Evolutionary conservation across 2,113 vertebrate species (phyloP), one percentile per base, ranked within the genome.

Genomic region (Puntigrus tetrazona): DNA sequence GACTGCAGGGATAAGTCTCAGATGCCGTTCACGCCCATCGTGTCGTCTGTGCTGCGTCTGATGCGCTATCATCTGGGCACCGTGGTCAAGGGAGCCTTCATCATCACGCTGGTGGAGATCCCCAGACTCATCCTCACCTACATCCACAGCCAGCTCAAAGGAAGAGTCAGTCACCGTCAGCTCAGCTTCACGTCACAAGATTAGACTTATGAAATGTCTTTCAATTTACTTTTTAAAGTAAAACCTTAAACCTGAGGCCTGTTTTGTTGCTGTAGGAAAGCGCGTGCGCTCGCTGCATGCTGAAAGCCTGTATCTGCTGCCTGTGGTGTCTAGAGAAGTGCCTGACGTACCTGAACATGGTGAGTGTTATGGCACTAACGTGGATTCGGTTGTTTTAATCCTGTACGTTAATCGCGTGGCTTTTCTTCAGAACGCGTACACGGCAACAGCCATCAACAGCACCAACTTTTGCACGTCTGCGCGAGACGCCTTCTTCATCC

Each of bases 301-400:
- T 99, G 88, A 99, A 98, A 92, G 92, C 96, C 57, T 99, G 98
- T 85, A 95, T 99, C 88, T 99, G 98, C 94, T 99, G 97, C 93
- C 93, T 99, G 92, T 99, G 97, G 97, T 99, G 98, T 95, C 94
- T 99, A 47, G 97, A 99, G 92, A 99, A 98, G 95, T 99, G 98
- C 94, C 96, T 99, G 61, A 94, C 92, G 45, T 99, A 96, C 90
- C 93, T 99, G 92, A 99, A 99, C 93, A 96, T 97, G 94, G 98
- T 99, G 93, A 90, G 92, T 88, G 1, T 3, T 27, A 25, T 47
- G 8, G 7, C 27, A 16, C 14, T 63, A 4, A 31, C 6, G 11
- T 57, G 4, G 36, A n/a, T 13, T 38, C 0, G 14, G 16, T 77
- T 11, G 27, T 34, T 36, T 34, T 70, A 8, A 34, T 80, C 31